Percentiles rank a stretch among this genome's conserved stretches.
phyloP scores from a whole-genome alignment of 2,888 invertebrate genomes.

The Pandemis heparana region DNA sequence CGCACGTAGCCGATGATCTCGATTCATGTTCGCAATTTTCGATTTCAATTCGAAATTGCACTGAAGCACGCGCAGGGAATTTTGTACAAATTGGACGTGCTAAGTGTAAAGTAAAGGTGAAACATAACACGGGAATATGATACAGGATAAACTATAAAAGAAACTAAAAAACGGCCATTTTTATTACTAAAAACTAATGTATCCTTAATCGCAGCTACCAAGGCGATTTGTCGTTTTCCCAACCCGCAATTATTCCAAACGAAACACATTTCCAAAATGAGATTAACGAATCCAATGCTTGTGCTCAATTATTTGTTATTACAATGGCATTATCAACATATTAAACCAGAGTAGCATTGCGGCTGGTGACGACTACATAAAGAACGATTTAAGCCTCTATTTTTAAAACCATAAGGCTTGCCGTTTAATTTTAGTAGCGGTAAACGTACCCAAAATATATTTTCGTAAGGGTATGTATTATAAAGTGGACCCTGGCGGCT shows the following conservation, averaged over 20 bases:
- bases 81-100: conserved; percentile 38
- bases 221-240: conserved; percentile 36
- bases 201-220: conserved; percentile 32
- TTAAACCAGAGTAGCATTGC: conserved; percentile 50
- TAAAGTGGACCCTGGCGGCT: conserved; percentile 59
- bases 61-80: conserved; percentile 48
- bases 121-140: conserved; percentile 24
- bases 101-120: conserved; percentile 41
- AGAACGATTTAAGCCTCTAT: conserved; percentile 54
- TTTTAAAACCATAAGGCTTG: conserved; percentile 40
- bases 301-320: conserved; percentile 69
- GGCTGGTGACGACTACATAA: conserved; percentile 38
- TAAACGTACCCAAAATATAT: conserved; percentile 30
- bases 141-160: background rate
- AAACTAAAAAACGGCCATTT: background rate
- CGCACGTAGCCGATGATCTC: conserved; percentile 76
- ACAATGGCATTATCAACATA: conserved; percentile 66
- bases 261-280: conserved; percentile 62
- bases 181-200: conserved; percentile 23
- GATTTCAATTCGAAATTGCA: conserved; percentile 70
- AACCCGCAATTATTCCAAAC: conserved; percentile 50
- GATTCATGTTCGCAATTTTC: conserved; percentile 74
- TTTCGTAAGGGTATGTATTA: conserved; percentile 47
- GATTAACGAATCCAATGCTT: conserved; percentile 71
- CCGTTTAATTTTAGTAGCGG: conserved; percentile 14